phyloP scores from a whole-genome alignment of 2,797 vertebrate genomes.

The Myotis daubentonii region DNA sequence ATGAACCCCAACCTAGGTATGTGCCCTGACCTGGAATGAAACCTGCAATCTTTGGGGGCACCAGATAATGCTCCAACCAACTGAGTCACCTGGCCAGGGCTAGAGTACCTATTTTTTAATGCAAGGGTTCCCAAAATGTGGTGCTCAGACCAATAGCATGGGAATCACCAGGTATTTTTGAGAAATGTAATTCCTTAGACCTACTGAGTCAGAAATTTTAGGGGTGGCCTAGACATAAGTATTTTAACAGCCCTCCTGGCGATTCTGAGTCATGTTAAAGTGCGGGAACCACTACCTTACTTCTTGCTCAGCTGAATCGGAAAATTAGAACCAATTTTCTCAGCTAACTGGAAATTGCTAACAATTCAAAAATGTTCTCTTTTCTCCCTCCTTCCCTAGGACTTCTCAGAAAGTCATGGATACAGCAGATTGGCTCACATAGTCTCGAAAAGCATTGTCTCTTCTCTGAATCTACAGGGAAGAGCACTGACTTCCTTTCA shows the following conservation, averaged over 20 bases:
- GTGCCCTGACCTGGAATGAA: not conserved
- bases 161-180: not conserved
- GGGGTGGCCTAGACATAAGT: not conserved
- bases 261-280: not conserved
- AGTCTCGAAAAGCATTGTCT: not conserved
- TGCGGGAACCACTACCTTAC: not conserved
- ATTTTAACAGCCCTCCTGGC: not conserved
- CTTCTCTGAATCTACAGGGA: not conserved
- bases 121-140: not conserved
- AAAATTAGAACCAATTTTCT: conserved; percentile 13
- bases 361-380: not conserved
- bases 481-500: not conserved
- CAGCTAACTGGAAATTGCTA: not conserved
- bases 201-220: not conserved
- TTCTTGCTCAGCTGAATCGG: not conserved
- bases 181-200: not conserved
- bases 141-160: not conserved
- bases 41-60: not conserved
- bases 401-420: not conserved
- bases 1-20: not conserved
- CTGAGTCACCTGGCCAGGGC: not conserved
- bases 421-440: not conserved
- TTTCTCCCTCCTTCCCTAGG: not conserved
- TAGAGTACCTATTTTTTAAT: not conserved
- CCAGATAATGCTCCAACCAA: not conserved